A percentile compares a stretch with the other conserved stretches of the same genome.
Evolutionary conservation across 2,113 vertebrate genomes (phyloP).

Genomic region (Pica pica): DNA sequence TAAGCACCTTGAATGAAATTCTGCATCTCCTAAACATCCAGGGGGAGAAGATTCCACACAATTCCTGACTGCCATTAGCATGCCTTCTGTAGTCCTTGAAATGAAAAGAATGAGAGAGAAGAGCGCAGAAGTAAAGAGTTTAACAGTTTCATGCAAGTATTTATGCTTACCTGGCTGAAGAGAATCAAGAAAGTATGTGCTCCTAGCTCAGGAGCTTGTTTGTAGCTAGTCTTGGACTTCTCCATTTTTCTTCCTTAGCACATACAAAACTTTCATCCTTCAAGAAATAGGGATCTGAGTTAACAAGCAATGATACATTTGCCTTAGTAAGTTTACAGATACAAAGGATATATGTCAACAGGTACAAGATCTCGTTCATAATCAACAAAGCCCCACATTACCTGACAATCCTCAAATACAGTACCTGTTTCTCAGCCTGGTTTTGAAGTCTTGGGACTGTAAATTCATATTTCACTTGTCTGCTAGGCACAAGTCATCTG

Average conservation of each 20-base stretch:
- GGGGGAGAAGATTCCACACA: background rate
- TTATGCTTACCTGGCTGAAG: constrained; percentile 70
- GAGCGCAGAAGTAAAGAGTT: background rate
- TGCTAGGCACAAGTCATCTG: background rate
- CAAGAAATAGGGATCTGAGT: constrained; percentile 61
- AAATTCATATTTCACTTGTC: background rate
- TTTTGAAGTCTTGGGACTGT: background rate
- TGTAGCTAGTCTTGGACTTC: constrained; percentile 49
- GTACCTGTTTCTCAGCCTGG: background rate
- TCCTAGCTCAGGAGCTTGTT: constrained; percentile 58
- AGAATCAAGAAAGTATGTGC: constrained; percentile 68
- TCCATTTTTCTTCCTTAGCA: constrained; percentile 68
- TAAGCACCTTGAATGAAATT: background rate
- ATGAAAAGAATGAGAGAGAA: background rate
- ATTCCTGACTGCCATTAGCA: background rate
- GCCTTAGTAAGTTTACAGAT: background rate
- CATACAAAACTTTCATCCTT: constrained; percentile 71
- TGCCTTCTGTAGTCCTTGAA: background rate
- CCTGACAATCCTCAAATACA: background rate
- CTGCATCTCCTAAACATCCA: background rate
- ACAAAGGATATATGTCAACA: background rate
- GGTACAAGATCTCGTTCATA: background rate
- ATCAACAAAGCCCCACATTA: background rate
- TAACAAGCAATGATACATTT: background rate
- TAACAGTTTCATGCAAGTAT: background rate